Evolutionary conservation across 2,888 invertebrate species (phyloP), one percentile per base, ranked within the genome.

Genomic region (Dynastes tityus): DNA sequence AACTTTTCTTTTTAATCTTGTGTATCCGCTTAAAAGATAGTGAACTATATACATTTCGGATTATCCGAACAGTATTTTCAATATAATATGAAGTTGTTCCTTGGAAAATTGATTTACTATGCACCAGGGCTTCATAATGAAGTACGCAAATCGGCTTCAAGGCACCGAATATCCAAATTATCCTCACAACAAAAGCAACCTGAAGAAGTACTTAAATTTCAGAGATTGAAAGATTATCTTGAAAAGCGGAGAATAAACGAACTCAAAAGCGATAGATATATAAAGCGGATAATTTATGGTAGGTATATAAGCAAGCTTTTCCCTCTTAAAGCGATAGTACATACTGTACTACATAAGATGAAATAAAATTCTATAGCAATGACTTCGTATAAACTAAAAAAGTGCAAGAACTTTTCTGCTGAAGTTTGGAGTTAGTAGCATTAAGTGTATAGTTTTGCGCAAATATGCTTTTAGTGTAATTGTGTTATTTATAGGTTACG

Each of bases 211-310:
- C 71, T 71, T 71, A 71, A 71, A 71, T 71, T 71, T 71, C 58
- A 58, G 73, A 73, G 58, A 73, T 73, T 61, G 58, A 73, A 73
- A 73, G 73, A 61, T 73, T 73, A 73, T 73, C 61, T 58, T 27
- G 45, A 11, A 61, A 27, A 73, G 73, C 73, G 61, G 61, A 37
- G 49, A 45, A 61, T 61, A 61, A 74, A 74, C 55, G 49, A 61
- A 74, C 45, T 61, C 55, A 55, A 37, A 71, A 71, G 37, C 71
- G 71, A 55, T 71, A 71, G 71, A 71, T 16, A 37, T 71, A 71
- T 71, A 32, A 55, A 71, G 71, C 32, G 71, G 37, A 71, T 71
- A 71, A 53, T 29, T 16, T 55, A 71, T 29, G 49, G 29, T 22
- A 55, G 49, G 29, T 22, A 55, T 55, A 22, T 16, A n/a, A 40